Conservation (phyloP, 2,797 vertebrate genomes). For the Nasua narica region DNA sequence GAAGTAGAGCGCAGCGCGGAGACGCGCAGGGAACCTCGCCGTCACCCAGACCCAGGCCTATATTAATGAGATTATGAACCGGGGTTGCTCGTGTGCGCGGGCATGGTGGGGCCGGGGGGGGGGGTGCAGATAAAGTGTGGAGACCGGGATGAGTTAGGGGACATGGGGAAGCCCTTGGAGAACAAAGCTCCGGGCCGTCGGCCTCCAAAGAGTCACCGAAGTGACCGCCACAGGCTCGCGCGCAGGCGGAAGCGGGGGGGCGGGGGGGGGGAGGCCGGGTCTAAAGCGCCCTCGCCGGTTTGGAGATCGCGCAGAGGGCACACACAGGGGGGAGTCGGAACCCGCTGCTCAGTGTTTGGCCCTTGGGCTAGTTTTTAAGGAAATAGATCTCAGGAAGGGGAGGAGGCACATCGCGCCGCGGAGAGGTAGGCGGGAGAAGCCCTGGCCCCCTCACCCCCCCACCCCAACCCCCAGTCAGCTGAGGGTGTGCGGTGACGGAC, state of each 20-base stretch:
- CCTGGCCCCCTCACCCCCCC: neutral
- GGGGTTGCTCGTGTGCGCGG: conserved; percentile 44
- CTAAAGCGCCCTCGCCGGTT: neutral
- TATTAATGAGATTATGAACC: conserved; percentile 68
- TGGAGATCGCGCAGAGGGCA: neutral
- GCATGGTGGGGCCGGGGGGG: neutral
- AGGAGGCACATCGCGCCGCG: neutral
- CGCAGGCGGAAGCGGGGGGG: conserved; percentile 24
- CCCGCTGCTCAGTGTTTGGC: neutral
- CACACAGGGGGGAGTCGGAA: neutral
- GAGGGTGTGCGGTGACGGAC: neutral
- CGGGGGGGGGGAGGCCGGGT: neutral
- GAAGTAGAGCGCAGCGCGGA: neutral
- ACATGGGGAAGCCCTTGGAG: conserved; percentile 34
- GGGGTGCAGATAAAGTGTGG: conserved; percentile 25
- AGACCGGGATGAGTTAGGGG: neutral
- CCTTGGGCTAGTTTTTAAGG: conserved; percentile 12
- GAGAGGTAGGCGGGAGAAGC: neutral
- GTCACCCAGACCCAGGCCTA: conserved; percentile 59
- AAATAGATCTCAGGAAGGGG: conserved; percentile 3
- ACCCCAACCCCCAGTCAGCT: neutral
- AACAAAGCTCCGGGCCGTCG: conserved; percentile 61
- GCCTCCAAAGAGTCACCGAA: conserved; percentile 48
- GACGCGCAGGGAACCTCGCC: neutral
- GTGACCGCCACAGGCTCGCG: conserved; percentile 27